Percentiles rank a stretch among this genome's conserved stretches.
Evolutionary conservation across 2,888 invertebrate genomes (phyloP).

Genomic region (Limenitis camilla): DNA sequence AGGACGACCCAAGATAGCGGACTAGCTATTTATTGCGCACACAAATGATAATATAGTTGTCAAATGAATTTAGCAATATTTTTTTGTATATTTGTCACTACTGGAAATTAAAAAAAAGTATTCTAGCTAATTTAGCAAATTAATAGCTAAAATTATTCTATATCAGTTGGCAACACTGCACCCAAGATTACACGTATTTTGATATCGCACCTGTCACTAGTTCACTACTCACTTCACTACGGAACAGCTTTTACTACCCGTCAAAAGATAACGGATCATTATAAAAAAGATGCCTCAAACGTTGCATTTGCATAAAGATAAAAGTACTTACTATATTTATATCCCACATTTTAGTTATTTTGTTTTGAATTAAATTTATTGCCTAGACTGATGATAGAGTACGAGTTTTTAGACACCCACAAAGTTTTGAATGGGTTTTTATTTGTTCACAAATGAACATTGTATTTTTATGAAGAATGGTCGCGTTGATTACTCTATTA

Average conservation of each 20-base stretch:
- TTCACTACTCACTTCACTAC: conserved; percentile 9
- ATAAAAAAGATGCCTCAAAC: conserved; percentile 24
- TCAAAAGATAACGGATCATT: conserved; percentile 31
- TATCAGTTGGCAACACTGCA: no score
- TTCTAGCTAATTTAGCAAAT: no score
- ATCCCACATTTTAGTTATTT: conserved; percentile 16
- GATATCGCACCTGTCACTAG: conserved; percentile 31
- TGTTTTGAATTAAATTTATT: conserved; percentile 23
- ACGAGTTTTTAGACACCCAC: conserved; percentile 6
- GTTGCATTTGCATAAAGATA: conserved; percentile 27
- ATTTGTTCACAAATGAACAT: not conserved
- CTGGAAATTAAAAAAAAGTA: no score
- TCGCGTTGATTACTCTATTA: no score
- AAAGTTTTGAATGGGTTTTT: conserved; percentile 16
- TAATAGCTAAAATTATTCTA: no score
- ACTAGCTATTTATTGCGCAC: conserved; percentile 8
- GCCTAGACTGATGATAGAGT: conserved; percentile 11
- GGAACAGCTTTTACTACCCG: conserved; percentile 26
- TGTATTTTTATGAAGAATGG: no score
- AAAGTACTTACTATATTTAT: conserved; percentile 23
- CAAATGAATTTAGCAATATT: no score
- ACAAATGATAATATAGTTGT: no score
- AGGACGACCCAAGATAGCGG: not conserved
- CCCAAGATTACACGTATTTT: conserved; percentile 30
- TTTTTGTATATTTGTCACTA: no score